Conservation (phyloP, 2,888 invertebrate species). For the Nipponacmea schrenckii region DNA sequence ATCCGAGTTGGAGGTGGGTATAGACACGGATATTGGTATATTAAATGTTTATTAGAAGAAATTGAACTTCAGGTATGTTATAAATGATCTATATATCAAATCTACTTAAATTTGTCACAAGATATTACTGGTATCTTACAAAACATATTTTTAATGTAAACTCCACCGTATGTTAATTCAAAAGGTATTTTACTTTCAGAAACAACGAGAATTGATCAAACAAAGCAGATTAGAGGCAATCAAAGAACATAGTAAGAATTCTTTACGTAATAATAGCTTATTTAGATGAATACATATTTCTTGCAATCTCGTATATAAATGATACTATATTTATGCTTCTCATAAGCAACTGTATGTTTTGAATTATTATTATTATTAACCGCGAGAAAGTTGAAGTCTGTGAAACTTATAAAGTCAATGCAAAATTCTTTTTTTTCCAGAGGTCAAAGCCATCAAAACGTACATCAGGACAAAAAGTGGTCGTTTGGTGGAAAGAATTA, state of each 20-base stretch:
- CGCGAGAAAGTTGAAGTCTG: too few species aligned
- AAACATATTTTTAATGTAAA: background rate
- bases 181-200: slow-evolving; percentile 37
- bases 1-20: slow-evolving; percentile 67
- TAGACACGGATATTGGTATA: slow-evolving; percentile 66
- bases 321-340: too few species aligned
- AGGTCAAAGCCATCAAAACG: slow-evolving; percentile 64
- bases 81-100: background rate
- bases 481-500: slow-evolving; percentile 58
- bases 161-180: background rate
- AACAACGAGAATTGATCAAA: slow-evolving; percentile 55
- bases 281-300: too few species aligned
- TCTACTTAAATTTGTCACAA: background rate
- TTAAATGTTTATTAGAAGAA: slow-evolving; percentile 64
- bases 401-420: too few species aligned
- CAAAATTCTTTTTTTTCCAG: slow-evolving; percentile 32
- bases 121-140: background rate
- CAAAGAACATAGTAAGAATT: slow-evolving; percentile 60
- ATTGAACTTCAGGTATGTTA: slow-evolving; percentile 59
- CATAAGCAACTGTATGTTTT: too few species aligned
- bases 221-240: slow-evolving; percentile 63
- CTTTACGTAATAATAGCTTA: too few species aligned
- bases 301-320: too few species aligned
- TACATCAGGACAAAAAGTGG: slow-evolving; percentile 66
- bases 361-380: too few species aligned